Percentiles rank a stretch among this genome's conserved stretches.
These are phyloP conservation scores for Dynastes hyllus DNA, from an alignment of 2,888 invertebrate genomes.

Conservation along the genomic window DNA sequence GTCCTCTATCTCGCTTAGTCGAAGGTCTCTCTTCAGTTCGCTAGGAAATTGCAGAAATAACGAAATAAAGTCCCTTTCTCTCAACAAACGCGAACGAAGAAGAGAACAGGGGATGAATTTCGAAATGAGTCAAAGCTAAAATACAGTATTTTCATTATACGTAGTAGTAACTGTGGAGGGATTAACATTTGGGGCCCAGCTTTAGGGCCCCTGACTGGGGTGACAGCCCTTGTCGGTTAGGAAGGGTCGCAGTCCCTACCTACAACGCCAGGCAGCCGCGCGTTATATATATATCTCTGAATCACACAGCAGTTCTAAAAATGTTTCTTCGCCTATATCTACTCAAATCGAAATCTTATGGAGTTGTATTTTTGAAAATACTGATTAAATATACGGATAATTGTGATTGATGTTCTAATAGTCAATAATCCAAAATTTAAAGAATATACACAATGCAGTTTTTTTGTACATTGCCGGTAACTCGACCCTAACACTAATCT, in stretches of 20 bases:
- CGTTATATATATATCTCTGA: conserved; percentile 51
- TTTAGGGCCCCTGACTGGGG: conserved; percentile 57
- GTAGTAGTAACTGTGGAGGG: conserved; percentile 52
- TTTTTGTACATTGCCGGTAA: no score
- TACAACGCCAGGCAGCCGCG: conserved; percentile 50
- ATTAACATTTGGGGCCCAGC: conserved; percentile 56
- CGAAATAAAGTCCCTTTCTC: conserved; percentile 48
- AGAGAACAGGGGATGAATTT: conserved; percentile 50
- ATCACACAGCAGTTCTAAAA: conserved; percentile 50
- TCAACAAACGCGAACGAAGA: conserved; percentile 43
- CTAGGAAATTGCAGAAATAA: conserved; percentile 51
- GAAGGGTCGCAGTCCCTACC: conserved; percentile 52
- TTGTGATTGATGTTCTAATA: neutral
- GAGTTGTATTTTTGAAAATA: neutral
- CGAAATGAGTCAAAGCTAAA: conserved; percentile 57
- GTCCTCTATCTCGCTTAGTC: conserved; percentile 23
- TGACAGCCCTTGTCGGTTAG: conserved; percentile 55
- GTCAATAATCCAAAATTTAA: no score
- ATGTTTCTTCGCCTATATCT: conserved; percentile 25
- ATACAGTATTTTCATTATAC: conserved; percentile 55
- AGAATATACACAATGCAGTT: no score
- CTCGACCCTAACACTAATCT: no score
- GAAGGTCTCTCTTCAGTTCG: conserved; percentile 2
- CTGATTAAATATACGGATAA: neutral
- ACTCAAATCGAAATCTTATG: neutral